These are phyloP conservation scores for Lumbricus terrestris DNA, from an alignment of 2,888 invertebrate species.

Conservation along the genomic window DNA sequence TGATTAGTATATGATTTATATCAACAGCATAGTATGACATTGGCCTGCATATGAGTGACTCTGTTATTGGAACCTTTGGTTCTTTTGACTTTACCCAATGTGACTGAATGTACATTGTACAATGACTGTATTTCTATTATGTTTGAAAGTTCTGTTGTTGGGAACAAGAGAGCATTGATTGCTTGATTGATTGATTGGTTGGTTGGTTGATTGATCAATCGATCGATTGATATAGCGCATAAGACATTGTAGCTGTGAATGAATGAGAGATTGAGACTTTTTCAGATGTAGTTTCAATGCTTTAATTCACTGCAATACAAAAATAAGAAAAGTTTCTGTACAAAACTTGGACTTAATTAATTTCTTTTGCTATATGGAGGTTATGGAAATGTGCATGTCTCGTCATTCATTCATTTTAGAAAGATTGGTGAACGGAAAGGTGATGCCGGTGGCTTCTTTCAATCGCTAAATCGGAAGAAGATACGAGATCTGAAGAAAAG, in stretches of 20 bases:
- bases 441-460: neutral
- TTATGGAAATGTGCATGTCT: neutral
- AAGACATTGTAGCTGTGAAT: neutral
- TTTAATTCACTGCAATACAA: neutral
- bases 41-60: neutral
- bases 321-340: neutral
- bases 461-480: neutral
- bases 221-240: too few species aligned
- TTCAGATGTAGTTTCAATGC: too few species aligned
- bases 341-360: neutral
- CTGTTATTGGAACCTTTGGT: too few species aligned
- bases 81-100: too few species aligned
- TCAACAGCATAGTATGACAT: neutral
- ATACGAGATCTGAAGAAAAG: neutral
- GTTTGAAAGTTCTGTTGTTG: too few species aligned
- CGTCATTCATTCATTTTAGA: neutral
- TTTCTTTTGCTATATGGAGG: neutral
- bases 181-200: too few species aligned
- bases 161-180: too few species aligned
- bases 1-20: neutral
- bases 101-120: too few species aligned
- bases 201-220: too few species aligned
- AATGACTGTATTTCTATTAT: too few species aligned
- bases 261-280: too few species aligned
- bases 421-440: neutral